Base-by-base conservation (phyloP, 2,797 vertebrate species). In the Arnoldichthys spilopterus region DNA sequence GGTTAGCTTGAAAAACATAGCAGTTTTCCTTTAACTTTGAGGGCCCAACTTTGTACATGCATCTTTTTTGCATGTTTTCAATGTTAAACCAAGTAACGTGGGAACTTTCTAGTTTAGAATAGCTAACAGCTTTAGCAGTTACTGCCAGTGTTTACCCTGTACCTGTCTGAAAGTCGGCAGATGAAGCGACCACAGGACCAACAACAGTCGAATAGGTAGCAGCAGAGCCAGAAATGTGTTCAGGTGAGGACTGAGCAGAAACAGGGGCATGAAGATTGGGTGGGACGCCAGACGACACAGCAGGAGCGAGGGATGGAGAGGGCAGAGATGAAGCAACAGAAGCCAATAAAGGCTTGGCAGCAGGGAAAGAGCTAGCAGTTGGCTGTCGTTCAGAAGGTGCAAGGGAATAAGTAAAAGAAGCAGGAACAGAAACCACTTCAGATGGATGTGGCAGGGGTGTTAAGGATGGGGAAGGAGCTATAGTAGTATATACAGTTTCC, bases 141-240 rank as follows among this genome's bases (percentile, higher is more conserved):
- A 15, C 54, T 28, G 56, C 56, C 26, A 37, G 45, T 76, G 59
- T 47, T 67, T 75, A 71, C 67, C 80, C 56, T 78, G 69, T 89
- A 89, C 86, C 89, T 90, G 87, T 63, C 67, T 82, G 80, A 26
- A 80, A 26, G 79, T 74, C 75, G 79, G 47, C 49, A 30, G 77
- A 59, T n/a, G 80, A 59, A 72, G 71, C 30, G 72, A 73, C 73
- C 30, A 64, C 62, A 74, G 82, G 53, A 32, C 62, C 78, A 64
- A 58, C 72, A 73, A 67, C n/a, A 70, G 77, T n/a, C 24, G 83
- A 80, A 61, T 59, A 53, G 53, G 58, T 32, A 72, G 63, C 62
- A 76, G 47, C 61, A 66, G 73, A 75, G 73, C 64, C 63, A 74
- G 61, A 7, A 15, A n/a, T 74, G 18, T 34, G 76, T 69, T 71